phyloP scores from a whole-genome alignment of 1,140 invertebrate species.

The Aphelenchoides fujianensis region DNA sequence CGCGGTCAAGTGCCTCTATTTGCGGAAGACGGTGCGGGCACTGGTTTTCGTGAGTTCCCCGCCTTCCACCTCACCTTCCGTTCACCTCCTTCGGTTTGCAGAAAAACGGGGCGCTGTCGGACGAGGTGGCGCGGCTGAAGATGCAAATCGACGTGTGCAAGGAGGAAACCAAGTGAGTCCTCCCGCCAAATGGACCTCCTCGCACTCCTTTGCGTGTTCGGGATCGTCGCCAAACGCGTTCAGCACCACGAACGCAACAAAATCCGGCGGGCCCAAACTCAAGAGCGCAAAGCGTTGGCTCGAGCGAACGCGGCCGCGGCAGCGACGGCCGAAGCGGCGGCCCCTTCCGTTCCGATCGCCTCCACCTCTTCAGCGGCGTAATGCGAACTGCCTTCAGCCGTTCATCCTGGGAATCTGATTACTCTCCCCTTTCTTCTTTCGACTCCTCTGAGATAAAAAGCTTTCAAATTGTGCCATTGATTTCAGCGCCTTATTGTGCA shows the following conservation, averaged over 20 bases:
- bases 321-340: too few species aligned
- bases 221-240: constrained; percentile 9
- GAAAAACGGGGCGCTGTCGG: constrained; percentile 10
- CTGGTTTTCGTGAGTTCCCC: neutral
- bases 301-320: neutral
- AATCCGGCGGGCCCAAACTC: neutral
- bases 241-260: constrained; percentile 4
- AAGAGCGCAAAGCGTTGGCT: neutral
- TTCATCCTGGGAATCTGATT: too few species aligned
- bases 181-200: neutral
- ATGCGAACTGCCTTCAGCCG: too few species aligned
- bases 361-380: too few species aligned
- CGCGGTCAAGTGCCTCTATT: neutral
- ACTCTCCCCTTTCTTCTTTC: too few species aligned
- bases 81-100: neutral
- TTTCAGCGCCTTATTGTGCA: too few species aligned
- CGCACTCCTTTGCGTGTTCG: neutral
- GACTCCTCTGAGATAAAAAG: too few species aligned
- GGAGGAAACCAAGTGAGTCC: constrained; percentile 5
- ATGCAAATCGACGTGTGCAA: constrained; percentile 6
- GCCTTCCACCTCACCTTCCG: neutral
- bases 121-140: constrained; percentile 8
- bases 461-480: too few species aligned
- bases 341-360: too few species aligned
- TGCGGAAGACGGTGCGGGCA: constrained; percentile 4